A percentile compares a stretch with the other conserved stretches of the same genome.
phyloP scores from a whole-genome alignment of 2,797 vertebrate genomes.

The Myotis daubentonii region DNA sequence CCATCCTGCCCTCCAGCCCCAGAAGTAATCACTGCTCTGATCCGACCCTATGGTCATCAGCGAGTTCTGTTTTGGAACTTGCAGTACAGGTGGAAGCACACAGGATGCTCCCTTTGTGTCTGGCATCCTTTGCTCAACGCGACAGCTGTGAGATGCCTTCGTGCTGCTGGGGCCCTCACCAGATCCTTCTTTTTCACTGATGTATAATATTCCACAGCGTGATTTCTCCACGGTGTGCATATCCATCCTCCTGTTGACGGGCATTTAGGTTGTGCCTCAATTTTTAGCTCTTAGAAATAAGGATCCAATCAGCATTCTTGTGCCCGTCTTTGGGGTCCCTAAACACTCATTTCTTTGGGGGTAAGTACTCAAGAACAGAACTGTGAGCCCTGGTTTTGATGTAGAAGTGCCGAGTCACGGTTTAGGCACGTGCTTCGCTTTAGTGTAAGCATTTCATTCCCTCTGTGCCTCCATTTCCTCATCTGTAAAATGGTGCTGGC shows the following conservation, averaged over 20 bases:
- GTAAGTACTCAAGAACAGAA: not conserved
- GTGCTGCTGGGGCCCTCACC: rapidly evolving
- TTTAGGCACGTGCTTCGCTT: rapidly evolving
- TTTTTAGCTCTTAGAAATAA: not conserved
- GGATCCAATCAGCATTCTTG: not conserved
- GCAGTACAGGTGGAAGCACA: rapidly evolving
- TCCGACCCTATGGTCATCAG: rapidly evolving
- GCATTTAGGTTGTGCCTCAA: not conserved
- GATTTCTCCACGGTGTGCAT: not conserved
- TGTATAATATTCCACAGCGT: rapidly evolving
- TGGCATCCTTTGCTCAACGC: not conserved
- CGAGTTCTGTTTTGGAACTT: not conserved
- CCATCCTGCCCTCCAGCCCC: rapidly evolving
- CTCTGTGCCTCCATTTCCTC: not conserved
- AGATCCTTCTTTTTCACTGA: not conserved
- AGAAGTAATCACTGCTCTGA: not conserved
- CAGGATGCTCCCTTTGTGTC: rapidly evolving
- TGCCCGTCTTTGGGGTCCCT: rapidly evolving
- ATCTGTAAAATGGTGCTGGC: not conserved
- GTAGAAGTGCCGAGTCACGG: too few relatives aligned
- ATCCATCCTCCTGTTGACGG: not conserved
- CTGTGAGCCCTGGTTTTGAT: not conserved
- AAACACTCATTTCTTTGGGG: not conserved
- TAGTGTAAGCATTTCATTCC: not conserved
- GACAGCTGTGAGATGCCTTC: rapidly evolving